Base-by-base conservation (phyloP, 2,888 invertebrate species). In the Brachypterus glaber region DNA sequence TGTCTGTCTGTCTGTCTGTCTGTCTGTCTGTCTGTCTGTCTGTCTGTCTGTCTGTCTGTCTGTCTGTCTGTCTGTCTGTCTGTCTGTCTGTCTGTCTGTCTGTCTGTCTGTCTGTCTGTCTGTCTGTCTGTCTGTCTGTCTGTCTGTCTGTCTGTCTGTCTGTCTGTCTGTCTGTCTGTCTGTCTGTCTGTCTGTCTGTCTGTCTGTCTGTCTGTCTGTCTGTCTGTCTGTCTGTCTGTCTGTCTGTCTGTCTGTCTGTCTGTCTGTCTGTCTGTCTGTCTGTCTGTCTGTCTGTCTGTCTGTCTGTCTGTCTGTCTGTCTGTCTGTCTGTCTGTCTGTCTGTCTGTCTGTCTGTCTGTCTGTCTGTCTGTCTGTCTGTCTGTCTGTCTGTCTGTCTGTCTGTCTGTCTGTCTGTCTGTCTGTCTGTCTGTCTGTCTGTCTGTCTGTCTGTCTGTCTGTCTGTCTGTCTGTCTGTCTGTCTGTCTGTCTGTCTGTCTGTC, bases 1-100 rank as follows among this genome's bases (percentile, higher is more conserved):
- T 29, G 30, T 29, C 30, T 29, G 30, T 29, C 30, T 29, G 30
- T 29, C 30, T 29, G 30, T 29, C 30, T 29, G 30, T 29, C 30
- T 29, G 30, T 29, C 30, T 29, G 30, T 29, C 30, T 29, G 30
- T 29, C 30, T 29, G 30, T 29, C 30, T 29, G 30, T 29, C 30
- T 29, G 30, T 29, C 30, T 29, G 30, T 29, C 30, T 29, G 30
- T 29, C 30, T 29, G 30, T 9, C 30, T 29, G 30, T 29, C 30
- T 29, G 30, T 29, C 30, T 29, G 30, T 29, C 30, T 29, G 30
- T 29, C 30, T 29, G 30, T 29, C 30, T 29, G 30, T 29, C 30
- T 29, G 30, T 29, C 30, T 29, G 30, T 29, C 30, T 29, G 30
- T 29, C 30, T 29, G 30, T 29, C 30, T 29, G 30, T 29, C 30